Percentiles rank a stretch among this genome's conserved stretches.
Evolutionary conservation across 2,888 invertebrate genomes (phyloP).

Genomic region (Campoplex nolae): DNA sequence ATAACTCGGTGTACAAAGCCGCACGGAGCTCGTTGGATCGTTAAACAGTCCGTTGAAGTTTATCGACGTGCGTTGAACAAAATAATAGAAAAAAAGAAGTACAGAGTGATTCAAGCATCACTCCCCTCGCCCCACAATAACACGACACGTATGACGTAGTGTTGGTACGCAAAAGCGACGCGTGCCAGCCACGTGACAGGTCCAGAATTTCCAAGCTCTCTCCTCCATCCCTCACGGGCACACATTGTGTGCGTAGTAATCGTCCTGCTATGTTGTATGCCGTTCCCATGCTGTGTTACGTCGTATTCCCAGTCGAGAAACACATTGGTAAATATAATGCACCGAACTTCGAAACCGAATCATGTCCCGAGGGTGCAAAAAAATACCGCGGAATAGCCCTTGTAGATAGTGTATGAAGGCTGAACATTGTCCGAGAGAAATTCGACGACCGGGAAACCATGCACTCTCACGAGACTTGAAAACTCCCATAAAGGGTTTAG

Average conservation of each 20-base stretch:
- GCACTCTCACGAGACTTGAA: conserved; percentile 68
- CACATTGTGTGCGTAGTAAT: conserved; percentile 70
- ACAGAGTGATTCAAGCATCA: conserved; percentile 12
- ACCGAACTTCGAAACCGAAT: conserved; percentile 46
- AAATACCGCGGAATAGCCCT: conserved; percentile 68
- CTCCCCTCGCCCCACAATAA: conserved; percentile 20
- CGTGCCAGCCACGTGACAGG: conserved; percentile 75
- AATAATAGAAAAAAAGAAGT: conserved; percentile 16
- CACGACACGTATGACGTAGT: conserved; percentile 46
- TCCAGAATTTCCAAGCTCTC: conserved; percentile 72
- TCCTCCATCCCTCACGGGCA: conserved; percentile 41
- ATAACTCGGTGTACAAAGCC: background rate
- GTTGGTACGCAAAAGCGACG: conserved; percentile 66
- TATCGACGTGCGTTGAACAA: conserved; percentile 26
- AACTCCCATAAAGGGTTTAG: too few species aligned
- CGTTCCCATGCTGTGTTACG: conserved; percentile 65
- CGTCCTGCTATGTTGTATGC: conserved; percentile 54
- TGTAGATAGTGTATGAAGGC: too few species aligned
- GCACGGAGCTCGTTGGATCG: conserved; percentile 5
- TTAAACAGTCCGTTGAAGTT: conserved; percentile 17
- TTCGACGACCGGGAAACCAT: conserved; percentile 75
- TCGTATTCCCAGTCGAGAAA: conserved; percentile 14
- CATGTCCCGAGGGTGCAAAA: conserved; percentile 63
- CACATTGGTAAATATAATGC: conserved; percentile 55
- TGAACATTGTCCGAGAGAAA: conserved; percentile 64